A percentile compares a stretch with the other conserved stretches of the same genome.
phyloP scores from a whole-genome alignment of 2,113 vertebrate species.

The Corynorhinus townsendii region DNA sequence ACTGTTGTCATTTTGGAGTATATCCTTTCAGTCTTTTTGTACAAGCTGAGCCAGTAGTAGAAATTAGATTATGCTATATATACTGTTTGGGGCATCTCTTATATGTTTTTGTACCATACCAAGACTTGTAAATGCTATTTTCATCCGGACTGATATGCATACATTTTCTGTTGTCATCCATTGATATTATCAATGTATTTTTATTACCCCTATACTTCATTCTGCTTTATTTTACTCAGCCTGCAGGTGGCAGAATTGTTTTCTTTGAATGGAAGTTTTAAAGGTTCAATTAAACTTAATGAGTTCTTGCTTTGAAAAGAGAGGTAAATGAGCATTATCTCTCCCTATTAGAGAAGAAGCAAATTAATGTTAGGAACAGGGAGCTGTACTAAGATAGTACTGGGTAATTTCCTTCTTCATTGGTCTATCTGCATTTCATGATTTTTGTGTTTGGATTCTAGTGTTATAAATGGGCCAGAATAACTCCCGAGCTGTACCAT shows the following conservation, averaged over 20 bases:
- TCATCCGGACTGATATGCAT: background rate
- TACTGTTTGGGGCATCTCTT: background rate
- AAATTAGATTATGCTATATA: background rate
- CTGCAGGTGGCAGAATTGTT: slow-evolving; percentile 67
- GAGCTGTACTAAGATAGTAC: background rate
- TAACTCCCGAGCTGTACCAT: background rate
- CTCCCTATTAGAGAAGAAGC: slow-evolving; percentile 21
- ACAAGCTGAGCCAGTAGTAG: background rate
- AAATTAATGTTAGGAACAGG: background rate
- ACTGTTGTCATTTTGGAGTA: background rate
- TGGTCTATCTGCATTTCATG: background rate
- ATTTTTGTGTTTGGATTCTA: background rate
- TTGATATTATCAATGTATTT: background rate
- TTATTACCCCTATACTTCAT: background rate
- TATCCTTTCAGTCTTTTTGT: background rate
- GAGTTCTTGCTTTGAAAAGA: background rate
- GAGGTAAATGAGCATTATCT: background rate
- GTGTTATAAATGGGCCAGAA: background rate
- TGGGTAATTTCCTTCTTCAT: slow-evolving; percentile 37
- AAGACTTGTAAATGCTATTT: background rate
- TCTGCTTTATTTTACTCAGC: background rate
- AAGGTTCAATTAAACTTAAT: background rate
- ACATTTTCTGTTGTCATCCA: background rate
- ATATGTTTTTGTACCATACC: background rate
- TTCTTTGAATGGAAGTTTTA: background rate